Evolutionary conservation across 2,113 vertebrate species (phyloP).

Genomic region (Corythornis madagascariensis): DNA sequence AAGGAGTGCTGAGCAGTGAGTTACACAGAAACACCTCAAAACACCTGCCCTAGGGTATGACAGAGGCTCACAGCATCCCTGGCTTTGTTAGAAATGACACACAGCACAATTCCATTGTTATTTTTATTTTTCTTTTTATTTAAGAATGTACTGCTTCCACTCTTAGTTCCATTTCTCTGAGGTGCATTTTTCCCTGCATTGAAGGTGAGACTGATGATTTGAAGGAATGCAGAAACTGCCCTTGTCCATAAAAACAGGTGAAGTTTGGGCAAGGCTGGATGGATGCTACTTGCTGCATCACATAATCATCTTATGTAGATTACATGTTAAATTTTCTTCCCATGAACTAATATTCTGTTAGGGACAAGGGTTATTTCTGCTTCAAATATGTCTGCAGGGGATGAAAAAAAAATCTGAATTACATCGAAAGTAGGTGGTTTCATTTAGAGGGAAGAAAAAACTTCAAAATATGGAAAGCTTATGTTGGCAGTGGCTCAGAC

Average conservation of each 20-base stretch:
- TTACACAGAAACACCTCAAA: neutral
- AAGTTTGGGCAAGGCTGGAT: neutral
- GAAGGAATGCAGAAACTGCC: neutral
- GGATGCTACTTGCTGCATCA: neutral
- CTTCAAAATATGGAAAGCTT: slow-evolving; percentile 68
- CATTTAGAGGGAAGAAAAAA: slow-evolving; percentile 59
- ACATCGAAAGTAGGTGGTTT: slow-evolving; percentile 65
- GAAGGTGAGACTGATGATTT: neutral
- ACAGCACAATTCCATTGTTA: neutral
- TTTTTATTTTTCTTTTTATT: neutral
- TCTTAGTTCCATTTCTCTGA: neutral
- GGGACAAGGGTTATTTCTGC: slow-evolving; percentile 39
- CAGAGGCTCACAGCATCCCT: neutral
- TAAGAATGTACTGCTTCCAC: neutral
- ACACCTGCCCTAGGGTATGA: neutral
- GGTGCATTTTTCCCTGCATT: neutral
- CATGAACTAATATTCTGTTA: slow-evolving; percentile 51
- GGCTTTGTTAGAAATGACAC: neutral
- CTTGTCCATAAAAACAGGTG: slow-evolving; percentile 16
- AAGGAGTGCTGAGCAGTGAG: neutral
- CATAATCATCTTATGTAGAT: neutral
- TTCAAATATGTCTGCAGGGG: slow-evolving; percentile 20
- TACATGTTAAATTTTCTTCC: slow-evolving; percentile 34
- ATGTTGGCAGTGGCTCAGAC: slow-evolving; percentile 51
- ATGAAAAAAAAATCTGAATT: slow-evolving; percentile 52